A percentile compares a stretch with the other conserved stretches of the same genome.
These are phyloP conservation scores for Amphipyra berbera DNA, from an alignment of 2,888 invertebrate genomes.

Conservation along the genomic window DNA sequence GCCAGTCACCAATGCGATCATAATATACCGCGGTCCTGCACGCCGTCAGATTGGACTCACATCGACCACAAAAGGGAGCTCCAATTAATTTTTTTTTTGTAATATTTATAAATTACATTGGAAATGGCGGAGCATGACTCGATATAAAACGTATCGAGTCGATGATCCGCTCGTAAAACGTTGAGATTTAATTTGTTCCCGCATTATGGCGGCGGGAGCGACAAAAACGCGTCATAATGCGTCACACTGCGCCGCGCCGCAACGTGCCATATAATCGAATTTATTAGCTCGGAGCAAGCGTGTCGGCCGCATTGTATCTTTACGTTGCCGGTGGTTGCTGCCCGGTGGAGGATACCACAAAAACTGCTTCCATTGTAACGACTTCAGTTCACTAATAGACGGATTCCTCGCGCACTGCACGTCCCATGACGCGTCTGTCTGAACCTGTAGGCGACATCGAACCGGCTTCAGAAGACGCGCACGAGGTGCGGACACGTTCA, in stretches of 20 bases:
- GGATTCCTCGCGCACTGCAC: slow-evolving; percentile 35
- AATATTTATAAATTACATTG: slow-evolving; percentile 69
- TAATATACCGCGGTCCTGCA: neutral
- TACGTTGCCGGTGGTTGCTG: neutral
- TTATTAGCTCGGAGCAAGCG: slow-evolving; percentile 67
- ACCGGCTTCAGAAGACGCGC: too few species aligned
- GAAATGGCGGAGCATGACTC: slow-evolving; percentile 66
- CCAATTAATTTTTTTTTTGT: slow-evolving; percentile 68
- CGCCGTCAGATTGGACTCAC: slow-evolving; percentile 27
- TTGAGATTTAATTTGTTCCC: slow-evolving; percentile 66
- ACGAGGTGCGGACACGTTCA: too few species aligned
- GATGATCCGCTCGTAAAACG: slow-evolving; percentile 63
- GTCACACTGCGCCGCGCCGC: slow-evolving; percentile 27
- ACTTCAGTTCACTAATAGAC: slow-evolving; percentile 53
- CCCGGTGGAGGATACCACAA: slow-evolving; percentile 17
- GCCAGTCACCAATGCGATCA: slow-evolving; percentile 3
- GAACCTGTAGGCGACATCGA: neutral
- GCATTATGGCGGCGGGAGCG: slow-evolving; percentile 39
- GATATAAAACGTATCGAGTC: slow-evolving; percentile 50
- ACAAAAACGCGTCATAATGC: slow-evolving; percentile 46
- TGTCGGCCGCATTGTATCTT: slow-evolving; percentile 52
- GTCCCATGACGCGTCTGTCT: neutral
- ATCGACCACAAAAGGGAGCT: slow-evolving; percentile 48
- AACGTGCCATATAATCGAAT: slow-evolving; percentile 65
- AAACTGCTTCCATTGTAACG: slow-evolving; percentile 50